phyloP scores from a whole-genome alignment of 2,888 invertebrate species.

The Ochropleura leucogaster region DNA sequence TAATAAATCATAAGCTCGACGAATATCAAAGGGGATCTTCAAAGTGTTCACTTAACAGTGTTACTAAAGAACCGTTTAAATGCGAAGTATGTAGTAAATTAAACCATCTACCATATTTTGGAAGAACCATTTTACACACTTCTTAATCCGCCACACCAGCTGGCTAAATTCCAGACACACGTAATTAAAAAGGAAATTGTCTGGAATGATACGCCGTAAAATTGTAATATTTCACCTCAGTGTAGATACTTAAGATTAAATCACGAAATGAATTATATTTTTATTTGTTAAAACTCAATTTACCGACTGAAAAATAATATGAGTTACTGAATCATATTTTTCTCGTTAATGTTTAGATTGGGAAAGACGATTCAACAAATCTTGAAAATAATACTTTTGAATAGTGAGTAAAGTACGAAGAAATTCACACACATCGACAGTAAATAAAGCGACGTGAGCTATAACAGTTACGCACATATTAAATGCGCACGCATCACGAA shows the following conservation, averaged over 20 bases:
- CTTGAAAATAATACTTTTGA: conserved; percentile 1
- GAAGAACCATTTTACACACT: conserved; percentile 38
- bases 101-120: conserved; percentile 55
- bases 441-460: conserved; percentile 69
- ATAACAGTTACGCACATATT: conserved; percentile 62
- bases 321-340: not conserved
- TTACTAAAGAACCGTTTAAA: conserved; percentile 77
- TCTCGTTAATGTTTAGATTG: not conserved
- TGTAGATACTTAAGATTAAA: conserved; percentile 21
- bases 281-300: conserved; percentile 26
- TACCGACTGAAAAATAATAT: not conserved
- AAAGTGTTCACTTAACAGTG: conserved; percentile 81
- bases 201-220: conserved; percentile 33
- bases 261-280: conserved; percentile 20
- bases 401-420: conserved; percentile 13
- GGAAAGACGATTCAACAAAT: conserved; percentile 14
- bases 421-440: conserved; percentile 48
- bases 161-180: conserved; percentile 39
- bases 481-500: conserved; percentile 43
- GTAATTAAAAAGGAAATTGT: conserved; percentile 40
- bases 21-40: conserved; percentile 84
- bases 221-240: conserved; percentile 24
- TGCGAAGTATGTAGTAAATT: conserved; percentile 67
- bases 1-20: conserved; percentile 83
- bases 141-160: conserved; percentile 44